phyloP scores from a whole-genome alignment of 2,888 invertebrate species.

The Drosophila mercatorum region DNA sequence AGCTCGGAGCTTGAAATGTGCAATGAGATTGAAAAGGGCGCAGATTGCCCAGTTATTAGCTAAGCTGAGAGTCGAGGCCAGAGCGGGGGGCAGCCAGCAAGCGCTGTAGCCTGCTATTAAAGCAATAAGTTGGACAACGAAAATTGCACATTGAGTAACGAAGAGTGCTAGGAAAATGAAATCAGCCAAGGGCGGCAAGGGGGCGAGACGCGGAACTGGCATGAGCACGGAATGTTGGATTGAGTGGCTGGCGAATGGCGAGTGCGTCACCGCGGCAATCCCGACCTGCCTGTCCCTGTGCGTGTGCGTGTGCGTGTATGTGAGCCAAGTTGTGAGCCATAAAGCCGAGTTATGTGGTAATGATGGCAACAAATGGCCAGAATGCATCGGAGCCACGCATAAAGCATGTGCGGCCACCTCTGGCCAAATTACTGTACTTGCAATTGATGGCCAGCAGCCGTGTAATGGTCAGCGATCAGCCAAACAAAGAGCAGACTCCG shows the following conservation, averaged over 20 bases:
- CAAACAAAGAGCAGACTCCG: constrained; percentile 18
- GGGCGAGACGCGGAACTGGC: constrained; percentile 1
- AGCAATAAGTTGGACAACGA: constrained; percentile 66
- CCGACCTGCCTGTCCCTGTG: constrained; percentile 2
- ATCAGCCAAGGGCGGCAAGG: constrained; percentile 9
- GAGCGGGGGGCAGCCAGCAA: background rate
- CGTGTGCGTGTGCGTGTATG: constrained; percentile 9
- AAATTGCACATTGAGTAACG: constrained; percentile 56
- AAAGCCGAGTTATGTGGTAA: constrained; percentile 77
- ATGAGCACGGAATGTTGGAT: constrained; percentile 46
- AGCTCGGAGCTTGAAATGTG: constrained; percentile 32
- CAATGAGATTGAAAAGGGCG: constrained; percentile 61
- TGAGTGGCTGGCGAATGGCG: constrained; percentile 20
- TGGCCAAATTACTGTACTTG: constrained; percentile 72
- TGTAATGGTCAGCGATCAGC: constrained; percentile 44
- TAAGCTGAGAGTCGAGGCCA: constrained; percentile 7
- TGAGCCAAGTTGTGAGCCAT: constrained; percentile 42
- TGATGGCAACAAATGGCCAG: constrained; percentile 65
- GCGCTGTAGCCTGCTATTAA: constrained; percentile 57
- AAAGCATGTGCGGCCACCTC: constrained; percentile 51
- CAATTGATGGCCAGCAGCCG: constrained; percentile 61
- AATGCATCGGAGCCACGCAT: constrained; percentile 48
- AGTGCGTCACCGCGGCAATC: constrained; percentile 47
- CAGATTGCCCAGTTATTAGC: constrained; percentile 66
- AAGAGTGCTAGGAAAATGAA: constrained; percentile 47